Evolutionary conservation across 2,888 invertebrate genomes (phyloP).

Genomic region (Smittia sp.): DNA sequence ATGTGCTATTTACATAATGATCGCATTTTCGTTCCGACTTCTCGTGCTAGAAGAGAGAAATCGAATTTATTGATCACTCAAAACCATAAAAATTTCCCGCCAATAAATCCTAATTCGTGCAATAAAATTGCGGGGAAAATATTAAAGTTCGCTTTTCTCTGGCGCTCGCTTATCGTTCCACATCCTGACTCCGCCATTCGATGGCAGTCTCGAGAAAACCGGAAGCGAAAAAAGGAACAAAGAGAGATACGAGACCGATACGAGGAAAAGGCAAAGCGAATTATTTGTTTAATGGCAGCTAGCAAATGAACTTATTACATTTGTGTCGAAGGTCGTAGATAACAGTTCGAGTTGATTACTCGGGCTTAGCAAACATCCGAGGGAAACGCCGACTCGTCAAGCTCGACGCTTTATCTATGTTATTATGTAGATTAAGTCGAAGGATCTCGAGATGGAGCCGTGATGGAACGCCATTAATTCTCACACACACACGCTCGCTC

Average conservation of each 20-base stretch:
- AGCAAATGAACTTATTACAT: background rate
- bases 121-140: constrained; percentile 32
- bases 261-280: background rate
- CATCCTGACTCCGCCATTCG: background rate
- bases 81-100: constrained; percentile 29
- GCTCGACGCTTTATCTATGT: too few relatives aligned
- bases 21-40: background rate
- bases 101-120: constrained; percentile 34
- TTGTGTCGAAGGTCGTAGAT: background rate
- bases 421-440: background rate
- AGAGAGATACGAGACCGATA: background rate
- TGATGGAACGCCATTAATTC: constrained; percentile 6
- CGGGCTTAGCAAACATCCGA: too few relatives aligned
- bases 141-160: constrained; percentile 19
- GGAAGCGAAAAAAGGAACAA: background rate
- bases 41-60: constrained; percentile 2
- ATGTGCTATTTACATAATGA: constrained; percentile 40
- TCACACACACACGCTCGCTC: background rate
- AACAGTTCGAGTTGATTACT: background rate
- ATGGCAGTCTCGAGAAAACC: background rate
- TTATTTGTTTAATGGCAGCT: background rate
- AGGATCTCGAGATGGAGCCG: background rate
- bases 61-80: constrained; percentile 39
- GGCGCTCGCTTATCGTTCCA: constrained; percentile 1
- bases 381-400: too few relatives aligned